A percentile compares a stretch with the other conserved stretches of the same genome.
These are phyloP conservation scores for Syngnathoides biaculeatus DNA, from an alignment of 2,113 vertebrate species.

Conservation along the genomic window DNA sequence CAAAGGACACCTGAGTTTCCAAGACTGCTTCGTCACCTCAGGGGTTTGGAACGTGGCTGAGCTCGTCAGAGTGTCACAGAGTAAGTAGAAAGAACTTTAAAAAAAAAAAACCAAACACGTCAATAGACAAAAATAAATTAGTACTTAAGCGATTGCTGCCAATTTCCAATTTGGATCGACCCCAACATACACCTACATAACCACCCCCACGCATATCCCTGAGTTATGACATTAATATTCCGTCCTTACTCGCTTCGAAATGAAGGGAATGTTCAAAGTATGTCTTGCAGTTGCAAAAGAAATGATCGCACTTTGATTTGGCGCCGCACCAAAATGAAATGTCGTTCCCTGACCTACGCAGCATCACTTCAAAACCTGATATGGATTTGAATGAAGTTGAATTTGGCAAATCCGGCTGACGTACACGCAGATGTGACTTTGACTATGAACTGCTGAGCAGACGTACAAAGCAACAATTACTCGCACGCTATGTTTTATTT, in stretches of 20 bases:
- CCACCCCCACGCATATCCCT: not conserved
- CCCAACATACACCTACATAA: constrained; percentile 1
- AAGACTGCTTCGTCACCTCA: constrained; percentile 94
- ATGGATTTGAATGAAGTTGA: not conserved
- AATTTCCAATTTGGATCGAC: not conserved
- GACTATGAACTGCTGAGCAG: not conserved
- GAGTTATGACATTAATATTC: constrained; percentile 2
- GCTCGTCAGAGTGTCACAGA: constrained; percentile 91
- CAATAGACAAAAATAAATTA: constrained; percentile 1
- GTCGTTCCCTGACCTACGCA: not conserved
- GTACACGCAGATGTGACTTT: not conserved
- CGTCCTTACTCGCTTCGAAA: not conserved
- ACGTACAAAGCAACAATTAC: not conserved
- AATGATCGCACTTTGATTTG: not conserved
- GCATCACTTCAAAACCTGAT: not conserved
- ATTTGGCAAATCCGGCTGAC: not conserved
- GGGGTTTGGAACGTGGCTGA: constrained; percentile 94
- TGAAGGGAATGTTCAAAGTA: not conserved
- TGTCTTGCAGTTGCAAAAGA: not conserved
- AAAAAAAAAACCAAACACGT: too few species aligned
- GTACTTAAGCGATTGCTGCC: constrained; percentile 1
- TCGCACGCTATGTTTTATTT: not conserved
- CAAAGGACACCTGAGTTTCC: constrained; percentile 92
- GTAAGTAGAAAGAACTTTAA: constrained; percentile 70
- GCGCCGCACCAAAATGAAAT: not conserved